Evolutionary conservation across 2,797 vertebrate species (phyloP), one percentile per base, ranked within the genome.

Genomic region (Bovichtus variegatus): DNA sequence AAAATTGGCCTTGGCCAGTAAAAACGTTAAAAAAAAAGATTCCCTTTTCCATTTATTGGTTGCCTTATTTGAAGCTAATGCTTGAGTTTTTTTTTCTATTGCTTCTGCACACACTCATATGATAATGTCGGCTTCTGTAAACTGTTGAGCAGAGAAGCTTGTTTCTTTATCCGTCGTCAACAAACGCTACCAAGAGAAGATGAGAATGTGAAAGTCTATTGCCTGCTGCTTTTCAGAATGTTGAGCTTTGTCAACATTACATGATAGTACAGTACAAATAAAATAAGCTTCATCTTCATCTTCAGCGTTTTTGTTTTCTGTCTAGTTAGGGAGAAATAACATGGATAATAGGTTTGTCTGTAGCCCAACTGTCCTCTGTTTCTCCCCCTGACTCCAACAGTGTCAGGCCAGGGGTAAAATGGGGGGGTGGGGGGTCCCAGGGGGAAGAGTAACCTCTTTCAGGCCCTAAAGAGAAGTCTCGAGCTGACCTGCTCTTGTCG

Each of bases 401-500:
- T 87, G 89, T 46, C 93, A 89, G 38, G 84, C 90, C 13, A 3
- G 95, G 94, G 94, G 76, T 95, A 12, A 85, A 91, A 66, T 72
- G 86, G n/a, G 80, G 94, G 31, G 31, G 7, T n/a, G n/a, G n/a
- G 6, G 29, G 3, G 87, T 63, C 94, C 92, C 2, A 81, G 76
- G 2, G 88, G 36, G 69, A 92, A 94, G 69, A 94, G 94, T 81
- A 94, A 95, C 84, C 89, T 96, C 57, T 89, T 96, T 25, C 89
- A 91, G 59, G 95, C 92, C 38, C 78, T 95, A 47, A 94, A 93
- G 78, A 92, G 86, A 18, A 47, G 60, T 43, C 71, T 94, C 12
- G 6, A 6, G 0, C 69, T 44, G 75, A 60, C 8, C 25, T 92
- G 4, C 88, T 76, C 74, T 64, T 92, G 89, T 9, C 16, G 78